Percentiles rank a stretch among this genome's conserved stretches.
Evolutionary conservation across 2,113 vertebrate genomes (phyloP).

Genomic region (Saccopteryx leptura): DNA sequence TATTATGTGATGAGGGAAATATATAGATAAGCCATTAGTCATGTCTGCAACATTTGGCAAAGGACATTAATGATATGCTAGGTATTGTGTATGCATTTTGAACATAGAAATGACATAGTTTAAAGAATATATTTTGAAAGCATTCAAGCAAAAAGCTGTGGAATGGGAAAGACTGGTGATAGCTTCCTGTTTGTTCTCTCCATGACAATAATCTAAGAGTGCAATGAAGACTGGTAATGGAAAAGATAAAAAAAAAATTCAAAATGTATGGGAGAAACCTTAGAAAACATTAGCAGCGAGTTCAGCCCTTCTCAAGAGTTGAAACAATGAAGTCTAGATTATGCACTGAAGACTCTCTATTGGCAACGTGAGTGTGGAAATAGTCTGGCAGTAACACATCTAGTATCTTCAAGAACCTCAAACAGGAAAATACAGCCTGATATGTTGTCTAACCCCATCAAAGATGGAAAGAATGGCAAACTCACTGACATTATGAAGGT

Average conservation of each 20-base stretch:
- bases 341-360: neutral
- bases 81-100: neutral
- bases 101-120: slow-evolving; percentile 22
- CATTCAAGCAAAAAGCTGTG: neutral
- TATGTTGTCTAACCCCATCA: neutral
- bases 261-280: slow-evolving; percentile 22
- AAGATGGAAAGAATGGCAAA: neutral
- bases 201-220: neutral
- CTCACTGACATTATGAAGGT: neutral
- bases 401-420: neutral
- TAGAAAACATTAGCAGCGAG: slow-evolving; percentile 1
- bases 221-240: neutral
- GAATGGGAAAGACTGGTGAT: neutral
- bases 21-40: neutral
- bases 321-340: neutral
- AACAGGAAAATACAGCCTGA: neutral
- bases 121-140: neutral
- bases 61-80: neutral
- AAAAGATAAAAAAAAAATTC: slow-evolving; percentile 40
- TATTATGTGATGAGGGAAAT: neutral
- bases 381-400: neutral
- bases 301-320: neutral
- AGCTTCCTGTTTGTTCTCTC: slow-evolving; percentile 10
- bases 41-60: slow-evolving; percentile 7
- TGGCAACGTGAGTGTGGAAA: neutral